A percentile compares a stretch with the other conserved stretches of the same genome.
phyloP scores from a whole-genome alignment of 1,140 invertebrate genomes.

The Drosophila navojoa region DNA sequence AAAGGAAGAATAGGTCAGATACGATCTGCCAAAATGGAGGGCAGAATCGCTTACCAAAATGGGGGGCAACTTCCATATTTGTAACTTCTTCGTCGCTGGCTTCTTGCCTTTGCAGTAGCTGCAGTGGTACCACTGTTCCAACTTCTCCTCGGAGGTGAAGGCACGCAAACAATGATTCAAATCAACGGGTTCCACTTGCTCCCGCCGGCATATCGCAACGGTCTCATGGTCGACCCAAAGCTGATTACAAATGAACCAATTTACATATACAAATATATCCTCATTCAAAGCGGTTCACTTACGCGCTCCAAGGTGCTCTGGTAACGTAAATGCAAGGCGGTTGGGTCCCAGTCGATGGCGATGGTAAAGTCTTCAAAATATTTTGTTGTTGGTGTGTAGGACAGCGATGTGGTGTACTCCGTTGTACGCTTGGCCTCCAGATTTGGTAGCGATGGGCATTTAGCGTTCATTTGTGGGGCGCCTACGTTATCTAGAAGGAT shows the following conservation, averaged over 20 bases:
- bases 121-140: conserved; percentile 94
- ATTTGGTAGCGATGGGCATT: conserved; percentile 77
- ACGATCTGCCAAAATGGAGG: no score
- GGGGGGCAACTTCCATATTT: conserved; percentile 94
- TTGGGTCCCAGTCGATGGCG: conserved; percentile 91
- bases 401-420: conserved; percentile 63
- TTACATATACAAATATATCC: not conserved
- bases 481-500: conserved; percentile 57
- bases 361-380: conserved; percentile 79
- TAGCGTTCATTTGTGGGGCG: conserved; percentile 68
- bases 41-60: conserved; percentile 88
- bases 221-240: conserved; percentile 89
- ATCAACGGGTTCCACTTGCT: conserved; percentile 91
- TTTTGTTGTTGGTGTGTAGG: conserved; percentile 69
- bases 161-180: conserved; percentile 91
- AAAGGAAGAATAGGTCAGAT: not conserved
- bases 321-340: conserved; percentile 94
- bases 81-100: conserved; percentile 93
- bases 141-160: conserved; percentile 93
- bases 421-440: conserved; percentile 67
- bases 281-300: conserved; percentile 27
- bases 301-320: conserved; percentile 92
- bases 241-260: conserved; percentile 84
- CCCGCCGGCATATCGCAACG: conserved; percentile 87
- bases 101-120: conserved; percentile 92